Evolutionary conservation across 2,888 invertebrate genomes (phyloP).

Genomic region (Theristus sp.): DNA sequence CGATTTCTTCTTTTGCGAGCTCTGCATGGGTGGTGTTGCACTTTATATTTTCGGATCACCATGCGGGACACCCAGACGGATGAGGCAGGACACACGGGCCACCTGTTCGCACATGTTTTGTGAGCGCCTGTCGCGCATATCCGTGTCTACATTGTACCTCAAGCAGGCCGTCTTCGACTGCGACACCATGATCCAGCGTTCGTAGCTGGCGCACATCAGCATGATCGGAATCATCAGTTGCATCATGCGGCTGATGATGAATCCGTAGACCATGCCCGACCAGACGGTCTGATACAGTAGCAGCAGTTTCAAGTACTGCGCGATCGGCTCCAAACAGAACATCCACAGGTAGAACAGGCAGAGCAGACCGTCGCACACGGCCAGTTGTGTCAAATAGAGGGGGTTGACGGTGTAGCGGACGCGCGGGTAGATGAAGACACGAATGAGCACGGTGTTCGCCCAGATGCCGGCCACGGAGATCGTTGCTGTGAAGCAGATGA

Average conservation of each 20-base stretch:
- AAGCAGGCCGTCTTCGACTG: background rate
- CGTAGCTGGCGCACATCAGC: background rate
- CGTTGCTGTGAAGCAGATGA: background rate
- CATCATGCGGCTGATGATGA: background rate
- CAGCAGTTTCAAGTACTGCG: background rate
- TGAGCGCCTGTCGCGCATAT: too few relatives aligned
- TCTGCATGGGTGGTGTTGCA: too few relatives aligned
- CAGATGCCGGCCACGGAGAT: background rate
- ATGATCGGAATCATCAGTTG: background rate
- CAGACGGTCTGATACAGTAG: background rate
- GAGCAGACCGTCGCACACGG: background rate
- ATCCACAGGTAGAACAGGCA: background rate
- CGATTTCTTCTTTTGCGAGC: too few relatives aligned
- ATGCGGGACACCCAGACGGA: too few relatives aligned
- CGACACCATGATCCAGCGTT: background rate
- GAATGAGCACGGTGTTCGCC: background rate
- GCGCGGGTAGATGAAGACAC: background rate
- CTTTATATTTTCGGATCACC: too few relatives aligned
- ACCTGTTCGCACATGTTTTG: too few relatives aligned
- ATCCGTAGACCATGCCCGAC: background rate
- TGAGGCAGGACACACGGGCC: too few relatives aligned
- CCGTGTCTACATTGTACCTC: too few relatives aligned
- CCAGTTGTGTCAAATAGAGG: background rate
- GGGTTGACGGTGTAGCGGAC: background rate
- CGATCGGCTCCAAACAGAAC: background rate